A percentile compares a stretch with the other conserved stretches of the same genome.
These are phyloP conservation scores for Lithophane ornitopus DNA, from an alignment of 2,888 invertebrate genomes.

Conservation along the genomic window DNA sequence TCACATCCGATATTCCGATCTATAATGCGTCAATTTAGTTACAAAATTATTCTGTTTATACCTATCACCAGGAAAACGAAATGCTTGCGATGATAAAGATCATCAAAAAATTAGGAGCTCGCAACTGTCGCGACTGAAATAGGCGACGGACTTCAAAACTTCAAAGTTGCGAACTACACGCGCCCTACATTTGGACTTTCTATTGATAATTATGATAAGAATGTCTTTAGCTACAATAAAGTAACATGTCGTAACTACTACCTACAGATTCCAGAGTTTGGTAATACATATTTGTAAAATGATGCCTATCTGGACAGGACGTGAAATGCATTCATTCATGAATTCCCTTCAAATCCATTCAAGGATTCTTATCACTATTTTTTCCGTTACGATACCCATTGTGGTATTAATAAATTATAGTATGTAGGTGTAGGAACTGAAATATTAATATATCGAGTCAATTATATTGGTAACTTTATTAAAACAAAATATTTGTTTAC, in stretches of 20 bases:
- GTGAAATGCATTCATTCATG: slow-evolving; percentile 62
- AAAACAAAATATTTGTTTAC: background rate
- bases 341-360: slow-evolving; percentile 62
- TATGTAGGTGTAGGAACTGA: slow-evolving; percentile 38
- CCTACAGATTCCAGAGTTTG: background rate
- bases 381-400: slow-evolving; percentile 56
- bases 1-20: slow-evolving; percentile 16
- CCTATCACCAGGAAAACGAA: background rate
- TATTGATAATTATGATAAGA: background rate
- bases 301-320: slow-evolving; percentile 34
- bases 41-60: background rate
- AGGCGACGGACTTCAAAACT: background rate
- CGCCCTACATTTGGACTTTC: background rate
- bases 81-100: background rate
- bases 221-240: background rate
- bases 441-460: slow-evolving; percentile 8
- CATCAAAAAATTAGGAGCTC: no score
- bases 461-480: background rate
- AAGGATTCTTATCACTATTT: slow-evolving; percentile 62
- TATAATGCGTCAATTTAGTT: slow-evolving; percentile 23
- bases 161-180: background rate
- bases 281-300: slow-evolving; percentile 23
- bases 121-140: background rate
- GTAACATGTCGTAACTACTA: background rate
- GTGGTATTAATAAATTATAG: slow-evolving; percentile 43